A percentile compares a stretch with the other conserved stretches of the same genome.
These are phyloP conservation scores for Chrysopilus asiliformis DNA, from an alignment of 2,888 invertebrate genomes.

Conservation along the genomic window DNA sequence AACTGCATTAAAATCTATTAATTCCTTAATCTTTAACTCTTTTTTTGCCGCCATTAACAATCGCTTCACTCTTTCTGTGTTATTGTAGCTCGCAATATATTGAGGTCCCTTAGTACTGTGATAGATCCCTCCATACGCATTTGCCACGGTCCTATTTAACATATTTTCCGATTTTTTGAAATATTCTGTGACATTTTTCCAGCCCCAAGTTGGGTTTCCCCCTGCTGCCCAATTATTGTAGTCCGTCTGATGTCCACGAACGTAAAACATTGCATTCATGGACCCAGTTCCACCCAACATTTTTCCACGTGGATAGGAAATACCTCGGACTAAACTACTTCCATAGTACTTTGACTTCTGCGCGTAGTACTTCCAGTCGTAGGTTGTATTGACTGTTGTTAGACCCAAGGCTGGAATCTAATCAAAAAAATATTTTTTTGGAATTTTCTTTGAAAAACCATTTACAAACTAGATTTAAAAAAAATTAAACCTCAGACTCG, in stretches of 20 bases:
- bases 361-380: slow-evolving; percentile 88
- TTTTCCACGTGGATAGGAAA: slow-evolving; percentile 39
- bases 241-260: slow-evolving; percentile 48
- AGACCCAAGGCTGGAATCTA: neutral
- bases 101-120: neutral
- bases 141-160: neutral
- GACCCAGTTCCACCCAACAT: slow-evolving; percentile 50
- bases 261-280: slow-evolving; percentile 51
- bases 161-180: slow-evolving; percentile 66
- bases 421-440: too few species aligned
- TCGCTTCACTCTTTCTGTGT: too few species aligned
- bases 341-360: slow-evolving; percentile 73
- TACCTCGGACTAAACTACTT: slow-evolving; percentile 44
- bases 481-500: neutral
- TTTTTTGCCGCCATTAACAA: too few species aligned
- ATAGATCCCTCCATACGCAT: neutral
- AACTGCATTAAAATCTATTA: too few species aligned
- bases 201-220: slow-evolving; percentile 56
- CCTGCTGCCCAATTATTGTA: slow-evolving; percentile 47
- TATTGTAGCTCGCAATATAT: neutral
- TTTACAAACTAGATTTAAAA: too few species aligned
- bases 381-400: slow-evolving; percentile 58
- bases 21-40: too few species aligned
- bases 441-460: too few species aligned
- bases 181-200: slow-evolving; percentile 60